phyloP scores from a whole-genome alignment of 2,797 vertebrate species.

The Alcedo quadribrachys region DNA sequence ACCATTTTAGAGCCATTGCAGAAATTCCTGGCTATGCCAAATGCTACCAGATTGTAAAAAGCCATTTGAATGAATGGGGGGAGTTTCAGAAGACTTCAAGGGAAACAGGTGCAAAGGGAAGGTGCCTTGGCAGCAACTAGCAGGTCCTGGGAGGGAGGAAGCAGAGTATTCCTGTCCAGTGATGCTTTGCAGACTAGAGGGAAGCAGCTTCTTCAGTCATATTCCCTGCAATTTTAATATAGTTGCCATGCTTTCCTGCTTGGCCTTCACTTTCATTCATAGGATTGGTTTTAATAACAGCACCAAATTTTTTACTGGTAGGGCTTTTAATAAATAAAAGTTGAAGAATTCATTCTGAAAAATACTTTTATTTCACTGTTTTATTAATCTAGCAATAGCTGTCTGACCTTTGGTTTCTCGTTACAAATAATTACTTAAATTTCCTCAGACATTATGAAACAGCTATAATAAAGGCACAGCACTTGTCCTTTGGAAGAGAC shows the following conservation, averaged over 20 bases:
- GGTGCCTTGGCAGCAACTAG: neutral
- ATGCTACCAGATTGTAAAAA: neutral
- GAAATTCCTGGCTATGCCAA: neutral
- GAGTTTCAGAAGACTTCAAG: neutral
- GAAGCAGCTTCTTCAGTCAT: neutral
- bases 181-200: neutral
- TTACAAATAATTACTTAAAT: constrained; percentile 4
- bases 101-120: neutral
- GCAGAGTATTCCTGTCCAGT: neutral
- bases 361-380: neutral
- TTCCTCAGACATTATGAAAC: neutral
- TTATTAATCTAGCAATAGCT: neutral
- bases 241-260: neutral
- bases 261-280: neutral
- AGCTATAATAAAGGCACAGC: neutral
- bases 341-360: neutral
- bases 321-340: neutral
- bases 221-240: neutral
- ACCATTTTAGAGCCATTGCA: neutral
- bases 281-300: neutral
- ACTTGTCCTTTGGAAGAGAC: constrained; percentile 19
- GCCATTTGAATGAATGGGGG: neutral
- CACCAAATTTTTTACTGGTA: neutral
- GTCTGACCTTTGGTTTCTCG: neutral
- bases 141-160: neutral